Evolutionary conservation across 2,797 vertebrate genomes (phyloP).

Genomic region (Protosalanx chinensis): DNA sequence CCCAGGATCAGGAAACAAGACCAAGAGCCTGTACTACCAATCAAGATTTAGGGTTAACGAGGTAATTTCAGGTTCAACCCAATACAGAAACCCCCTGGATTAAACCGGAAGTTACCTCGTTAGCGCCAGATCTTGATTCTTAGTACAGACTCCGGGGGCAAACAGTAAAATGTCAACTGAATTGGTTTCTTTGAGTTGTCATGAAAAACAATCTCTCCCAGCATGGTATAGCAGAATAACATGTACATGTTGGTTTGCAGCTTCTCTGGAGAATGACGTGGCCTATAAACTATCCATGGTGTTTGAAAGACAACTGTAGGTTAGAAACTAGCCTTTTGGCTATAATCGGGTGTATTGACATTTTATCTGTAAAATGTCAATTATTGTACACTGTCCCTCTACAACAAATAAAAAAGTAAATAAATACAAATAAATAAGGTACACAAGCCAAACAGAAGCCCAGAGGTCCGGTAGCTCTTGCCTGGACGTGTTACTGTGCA

Average conservation of each 20-base stretch:
- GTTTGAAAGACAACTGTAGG: neutral
- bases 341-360: no score
- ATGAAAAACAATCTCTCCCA: constrained; percentile 48
- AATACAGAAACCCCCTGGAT: no score
- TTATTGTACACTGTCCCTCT: no score
- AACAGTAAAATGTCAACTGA: constrained; percentile 60
- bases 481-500: neutral
- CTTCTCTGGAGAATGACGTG: neutral
- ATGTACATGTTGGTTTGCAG: neutral
- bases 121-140: no score
- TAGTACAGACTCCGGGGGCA: constrained; percentile 38
- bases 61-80: no score
- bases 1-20: constrained; percentile 17
- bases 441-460: neutral
- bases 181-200: constrained; percentile 55
- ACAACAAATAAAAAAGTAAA: neutral
- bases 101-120: no score
- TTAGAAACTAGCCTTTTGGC: no score
- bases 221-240: neutral
- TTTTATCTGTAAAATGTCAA: no score
- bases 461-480: neutral
- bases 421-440: neutral
- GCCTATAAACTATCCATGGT: neutral
- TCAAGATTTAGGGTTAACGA: no score
- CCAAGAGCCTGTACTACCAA: constrained; percentile 36